phyloP scores from a whole-genome alignment of 1,140 invertebrate genomes.

The Triops longicaudatus region DNA sequence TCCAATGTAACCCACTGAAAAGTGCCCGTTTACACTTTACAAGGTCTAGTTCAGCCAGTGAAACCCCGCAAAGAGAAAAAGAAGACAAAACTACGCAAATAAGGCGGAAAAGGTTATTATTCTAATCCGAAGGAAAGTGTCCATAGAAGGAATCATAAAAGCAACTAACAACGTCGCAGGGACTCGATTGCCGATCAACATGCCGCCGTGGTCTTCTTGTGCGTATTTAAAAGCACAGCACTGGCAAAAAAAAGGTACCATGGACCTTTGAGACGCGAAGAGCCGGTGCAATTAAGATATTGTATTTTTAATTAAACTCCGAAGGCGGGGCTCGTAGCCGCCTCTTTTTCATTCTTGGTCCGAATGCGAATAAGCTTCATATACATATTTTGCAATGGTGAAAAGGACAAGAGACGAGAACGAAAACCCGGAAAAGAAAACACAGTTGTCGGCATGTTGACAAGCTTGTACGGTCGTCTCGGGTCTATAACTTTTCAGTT shows the following conservation, averaged over 20 bases:
- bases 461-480: background rate
- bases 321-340: background rate
- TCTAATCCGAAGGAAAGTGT: slow-evolving; percentile 15
- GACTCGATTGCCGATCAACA: slow-evolving; percentile 6
- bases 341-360: slow-evolving; percentile 9
- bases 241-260: background rate
- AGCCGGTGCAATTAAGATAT: background rate
- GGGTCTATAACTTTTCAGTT: background rate
- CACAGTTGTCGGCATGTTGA: background rate
- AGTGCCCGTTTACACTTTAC: slow-evolving; percentile 5
- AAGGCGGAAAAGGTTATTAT: slow-evolving; percentile 2
- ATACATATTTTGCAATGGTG: background rate
- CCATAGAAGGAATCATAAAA: background rate
- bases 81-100: background rate
- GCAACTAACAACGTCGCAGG: background rate
- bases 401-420: background rate
- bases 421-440: background rate
- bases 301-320: slow-evolving; percentile 13
- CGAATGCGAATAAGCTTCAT: background rate
- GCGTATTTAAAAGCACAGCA: background rate
- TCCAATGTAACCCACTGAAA: background rate
- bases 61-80: background rate
- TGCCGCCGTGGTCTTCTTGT: background rate
- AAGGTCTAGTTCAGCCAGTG: background rate
- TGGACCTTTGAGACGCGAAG: background rate